phyloP scores from a whole-genome alignment of 2,113 vertebrate species.

The Ariopsis seemanni region DNA sequence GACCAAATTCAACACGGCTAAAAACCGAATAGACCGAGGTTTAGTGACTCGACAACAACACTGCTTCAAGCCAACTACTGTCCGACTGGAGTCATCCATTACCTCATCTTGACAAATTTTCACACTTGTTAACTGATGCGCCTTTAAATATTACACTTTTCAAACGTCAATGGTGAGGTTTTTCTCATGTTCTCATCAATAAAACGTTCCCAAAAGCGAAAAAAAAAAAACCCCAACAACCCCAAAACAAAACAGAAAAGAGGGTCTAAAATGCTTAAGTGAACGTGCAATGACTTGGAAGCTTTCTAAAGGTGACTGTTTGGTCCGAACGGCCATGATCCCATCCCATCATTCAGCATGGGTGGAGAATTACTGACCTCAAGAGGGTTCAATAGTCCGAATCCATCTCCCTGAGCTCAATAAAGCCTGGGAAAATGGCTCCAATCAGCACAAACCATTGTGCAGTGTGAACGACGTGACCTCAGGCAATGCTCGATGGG shows the following conservation, averaged over 20 bases:
- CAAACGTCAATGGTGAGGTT: background rate
- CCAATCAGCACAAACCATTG: slow-evolving; percentile 35
- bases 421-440: slow-evolving; percentile 25
- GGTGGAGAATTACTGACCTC: slow-evolving; percentile 39
- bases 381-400: slow-evolving; percentile 27
- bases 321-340: slow-evolving; percentile 20
- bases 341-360: slow-evolving; percentile 35
- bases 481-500: slow-evolving; percentile 1
- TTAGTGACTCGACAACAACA: too few species aligned
- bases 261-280: background rate
- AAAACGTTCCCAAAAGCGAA: background rate
- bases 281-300: background rate
- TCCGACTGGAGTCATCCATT: too few species aligned
- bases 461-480: slow-evolving; percentile 14
- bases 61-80: too few species aligned
- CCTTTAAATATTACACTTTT: background rate
- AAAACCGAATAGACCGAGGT: too few species aligned
- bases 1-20: too few species aligned
- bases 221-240: background rate
- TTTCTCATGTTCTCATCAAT: background rate
- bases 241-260: background rate
- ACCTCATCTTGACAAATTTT: background rate
- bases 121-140: background rate
- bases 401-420: slow-evolving; percentile 24
- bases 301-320: slow-evolving; percentile 7